Evolutionary conservation across 2,797 vertebrate genomes (phyloP).

Genomic region (Ctenosaura bakeri): DNA sequence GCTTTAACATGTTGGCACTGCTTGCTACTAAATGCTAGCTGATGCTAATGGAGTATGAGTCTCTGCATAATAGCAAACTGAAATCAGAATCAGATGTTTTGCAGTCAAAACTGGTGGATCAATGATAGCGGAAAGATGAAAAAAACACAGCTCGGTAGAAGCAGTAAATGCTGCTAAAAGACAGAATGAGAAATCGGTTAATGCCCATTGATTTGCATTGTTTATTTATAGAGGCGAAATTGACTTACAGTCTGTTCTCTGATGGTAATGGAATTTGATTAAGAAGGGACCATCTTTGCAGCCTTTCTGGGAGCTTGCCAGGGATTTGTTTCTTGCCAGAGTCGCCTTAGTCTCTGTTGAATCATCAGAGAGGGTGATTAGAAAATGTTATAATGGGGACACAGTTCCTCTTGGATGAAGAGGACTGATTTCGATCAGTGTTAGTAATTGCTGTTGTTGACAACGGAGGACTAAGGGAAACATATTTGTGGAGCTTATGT

Average conservation of each 20-base stretch:
- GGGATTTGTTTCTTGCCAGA: neutral
- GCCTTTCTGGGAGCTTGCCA: neutral
- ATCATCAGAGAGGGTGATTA: constrained; percentile 4
- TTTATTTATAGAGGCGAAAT: neutral
- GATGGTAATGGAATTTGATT: neutral
- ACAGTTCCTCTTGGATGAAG: neutral
- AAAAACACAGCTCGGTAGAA: neutral
- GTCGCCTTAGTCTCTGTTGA: neutral
- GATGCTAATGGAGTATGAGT: constrained; percentile 18
- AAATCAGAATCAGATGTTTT: constrained; percentile 19
- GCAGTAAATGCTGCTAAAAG: neutral
- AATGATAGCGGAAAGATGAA: neutral
- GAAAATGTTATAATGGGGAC: neutral
- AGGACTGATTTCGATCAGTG: neutral
- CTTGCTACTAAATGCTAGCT: neutral
- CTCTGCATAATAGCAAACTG: neutral
- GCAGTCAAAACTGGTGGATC: constrained; percentile 3
- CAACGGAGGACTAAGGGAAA: neutral
- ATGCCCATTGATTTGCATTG: neutral
- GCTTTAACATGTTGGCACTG: neutral
- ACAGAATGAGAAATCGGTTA: neutral
- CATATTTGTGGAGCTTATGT: neutral
- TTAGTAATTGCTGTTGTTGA: neutral
- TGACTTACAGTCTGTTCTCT: neutral
- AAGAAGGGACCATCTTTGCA: neutral